Percentiles rank a stretch among this genome's conserved stretches.
Conservation (phyloP, 2,113 vertebrate species). For the Bambusicola thoracicus region DNA sequence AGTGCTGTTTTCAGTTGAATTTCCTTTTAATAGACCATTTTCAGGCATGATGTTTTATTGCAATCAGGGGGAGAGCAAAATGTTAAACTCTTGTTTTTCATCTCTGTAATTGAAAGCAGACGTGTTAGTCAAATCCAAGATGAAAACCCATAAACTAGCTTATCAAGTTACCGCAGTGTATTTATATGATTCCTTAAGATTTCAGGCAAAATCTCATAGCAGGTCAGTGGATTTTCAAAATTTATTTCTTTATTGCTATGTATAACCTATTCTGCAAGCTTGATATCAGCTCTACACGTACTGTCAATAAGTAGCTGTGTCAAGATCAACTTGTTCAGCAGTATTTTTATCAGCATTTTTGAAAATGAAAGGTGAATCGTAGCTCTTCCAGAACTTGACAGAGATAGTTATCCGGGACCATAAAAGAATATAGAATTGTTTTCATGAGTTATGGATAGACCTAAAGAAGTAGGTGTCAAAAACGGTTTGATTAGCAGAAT, state of each 20-base stretch:
- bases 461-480: neutral
- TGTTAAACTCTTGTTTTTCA: slow-evolving; percentile 46
- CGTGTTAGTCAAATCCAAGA: slow-evolving; percentile 28
- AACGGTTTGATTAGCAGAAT: neutral
- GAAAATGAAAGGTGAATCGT: neutral
- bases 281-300: neutral
- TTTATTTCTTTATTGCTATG: neutral
- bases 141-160: slow-evolving; percentile 29
- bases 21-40: neutral
- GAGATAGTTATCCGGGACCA: neutral
- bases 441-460: neutral
- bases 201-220: slow-evolving; percentile 21
- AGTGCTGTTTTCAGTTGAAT: neutral
- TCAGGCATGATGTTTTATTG: neutral
- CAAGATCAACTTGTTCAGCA: neutral
- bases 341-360: neutral
- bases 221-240: neutral
- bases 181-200: slow-evolving; percentile 19
- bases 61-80: slow-evolving; percentile 29
- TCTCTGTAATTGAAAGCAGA: slow-evolving; percentile 64
- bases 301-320: slow-evolving; percentile 32
- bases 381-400: neutral
- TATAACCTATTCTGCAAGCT: neutral
- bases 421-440: neutral
- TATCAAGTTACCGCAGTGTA: slow-evolving; percentile 44